phyloP scores from a whole-genome alignment of 2,888 invertebrate genomes.

The Erebia epiphron region DNA sequence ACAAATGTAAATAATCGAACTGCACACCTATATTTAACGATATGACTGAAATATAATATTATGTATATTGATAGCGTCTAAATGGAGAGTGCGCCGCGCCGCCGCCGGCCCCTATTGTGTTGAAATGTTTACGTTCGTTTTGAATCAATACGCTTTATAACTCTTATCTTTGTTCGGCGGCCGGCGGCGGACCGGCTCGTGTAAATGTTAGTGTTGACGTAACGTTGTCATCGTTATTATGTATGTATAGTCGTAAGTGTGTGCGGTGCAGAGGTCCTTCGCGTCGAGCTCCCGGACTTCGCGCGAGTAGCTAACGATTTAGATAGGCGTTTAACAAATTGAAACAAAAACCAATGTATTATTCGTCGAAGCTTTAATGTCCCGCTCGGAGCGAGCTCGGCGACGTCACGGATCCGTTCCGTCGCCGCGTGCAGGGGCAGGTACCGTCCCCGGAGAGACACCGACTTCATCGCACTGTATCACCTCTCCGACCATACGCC shows the following conservation, averaged over 20 bases:
- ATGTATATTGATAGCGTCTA: conserved; percentile 62
- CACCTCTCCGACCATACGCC: conserved; percentile 72
- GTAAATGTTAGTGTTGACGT: conserved; percentile 58
- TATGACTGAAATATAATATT: conserved; percentile 70
- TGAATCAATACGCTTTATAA: conserved; percentile 78
- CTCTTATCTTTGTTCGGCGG: conserved; percentile 61
- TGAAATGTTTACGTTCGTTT: conserved; percentile 64
- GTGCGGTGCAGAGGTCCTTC: conserved; percentile 70
- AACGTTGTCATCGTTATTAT: conserved; percentile 62
- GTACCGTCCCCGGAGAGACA: conserved; percentile 74
- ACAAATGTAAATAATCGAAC: conserved; percentile 62
- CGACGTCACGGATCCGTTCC: conserved; percentile 43
- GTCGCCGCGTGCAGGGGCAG: conserved; percentile 11
- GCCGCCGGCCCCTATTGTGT: conserved; percentile 54
- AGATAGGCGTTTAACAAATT: conserved; percentile 82
- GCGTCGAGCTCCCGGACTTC: conserved; percentile 61
- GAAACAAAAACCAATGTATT: conserved; percentile 61
- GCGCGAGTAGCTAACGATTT: conserved; percentile 68
- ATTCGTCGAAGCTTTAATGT: conserved; percentile 71
- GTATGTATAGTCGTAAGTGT: conserved; percentile 55
- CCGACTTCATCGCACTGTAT: conserved; percentile 59
- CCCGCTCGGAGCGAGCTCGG: conserved; percentile 61
- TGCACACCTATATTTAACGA: conserved; percentile 67
- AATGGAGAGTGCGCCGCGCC: conserved; percentile 55
- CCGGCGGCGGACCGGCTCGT: conserved; percentile 58